These are phyloP conservation scores for Microtus ochrogaster DNA, from an alignment of 2,113 vertebrate species.

Conservation along the genomic window DNA sequence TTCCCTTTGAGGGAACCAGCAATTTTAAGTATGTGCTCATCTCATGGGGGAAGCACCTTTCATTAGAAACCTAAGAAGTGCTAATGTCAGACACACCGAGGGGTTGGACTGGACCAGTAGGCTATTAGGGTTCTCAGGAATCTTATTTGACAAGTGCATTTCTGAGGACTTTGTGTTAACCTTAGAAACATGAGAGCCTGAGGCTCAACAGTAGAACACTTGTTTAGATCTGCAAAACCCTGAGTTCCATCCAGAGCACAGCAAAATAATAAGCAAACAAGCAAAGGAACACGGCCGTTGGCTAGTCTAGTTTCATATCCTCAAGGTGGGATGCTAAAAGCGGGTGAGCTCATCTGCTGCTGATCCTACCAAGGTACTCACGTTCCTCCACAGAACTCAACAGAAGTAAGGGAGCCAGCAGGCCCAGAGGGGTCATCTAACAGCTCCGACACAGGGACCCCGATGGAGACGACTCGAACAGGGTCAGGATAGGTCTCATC, in stretches of 20 bases:
- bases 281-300: neutral
- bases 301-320: neutral
- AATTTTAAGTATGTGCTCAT: neutral
- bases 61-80: neutral
- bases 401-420: slow-evolving; percentile 93
- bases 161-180: neutral
- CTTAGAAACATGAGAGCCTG: neutral
- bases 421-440: slow-evolving; percentile 93
- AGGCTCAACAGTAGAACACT: neutral
- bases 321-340: too few relatives aligned
- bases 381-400: slow-evolving; percentile 99
- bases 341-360: too few relatives aligned
- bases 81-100: neutral
- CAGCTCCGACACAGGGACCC: slow-evolving; percentile 92
- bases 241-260: neutral
- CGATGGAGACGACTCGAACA: slow-evolving; percentile 96
- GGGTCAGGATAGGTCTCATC: slow-evolving; percentile 99
- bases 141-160: neutral
- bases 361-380: slow-evolving; percentile 85
- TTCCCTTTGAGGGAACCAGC: neutral
- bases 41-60: neutral
- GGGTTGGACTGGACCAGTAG: neutral
- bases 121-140: neutral
- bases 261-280: neutral
- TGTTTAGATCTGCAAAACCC: neutral